Base-by-base conservation (phyloP, 2,888 invertebrate species). In the Atherix ibis region DNA sequence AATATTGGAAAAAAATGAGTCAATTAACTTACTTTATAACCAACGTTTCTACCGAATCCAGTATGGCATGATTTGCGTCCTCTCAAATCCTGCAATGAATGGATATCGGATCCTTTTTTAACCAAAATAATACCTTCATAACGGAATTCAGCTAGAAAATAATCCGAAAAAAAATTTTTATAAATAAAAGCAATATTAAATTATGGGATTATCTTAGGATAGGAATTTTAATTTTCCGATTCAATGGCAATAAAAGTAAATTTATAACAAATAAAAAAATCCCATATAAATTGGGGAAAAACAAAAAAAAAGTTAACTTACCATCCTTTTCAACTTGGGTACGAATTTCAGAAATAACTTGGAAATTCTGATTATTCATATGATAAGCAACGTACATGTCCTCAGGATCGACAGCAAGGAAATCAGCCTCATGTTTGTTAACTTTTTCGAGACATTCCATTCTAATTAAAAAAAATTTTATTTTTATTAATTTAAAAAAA, bases 21-120 rank as follows among this genome's bases (percentile, higher is more conserved):
- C n/a, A n/a, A n/a, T n/a, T n/a, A n/a, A n/a, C 48, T 48, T 50
- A 68, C 68, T 61, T 85, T 81, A 64, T 87, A 91, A 16, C 89
- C 89, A 5, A 87, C 87, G 49, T 87, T 87, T 41, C 84, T 72
- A 35, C 85, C 84, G 39, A 85, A 75, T 9, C 84, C 84, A 3
- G 88, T 84, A 53, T 88, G 87, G 48, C 89, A 91, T 1, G 87
- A 84, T 47, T 76, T 81, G 31, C 79, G 67, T 0, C 83, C 82
- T 42, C 70, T 70, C 34, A 91, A 62, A 34, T 75, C 76, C 43
- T 73, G 67, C 35, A 84, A 58, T 35, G 64, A 71, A 44, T 67
- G 67, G 37, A 85, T 71, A 3, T 73, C 62, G 10, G 80, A 64
- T 42, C 76, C 71, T 48, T 82, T 82, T 55, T 78, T 76, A 0